Evolutionary conservation across 2,113 vertebrate genomes (phyloP), one percentile per base, ranked within the genome.

Genomic region (Macrotis lagotis): DNA sequence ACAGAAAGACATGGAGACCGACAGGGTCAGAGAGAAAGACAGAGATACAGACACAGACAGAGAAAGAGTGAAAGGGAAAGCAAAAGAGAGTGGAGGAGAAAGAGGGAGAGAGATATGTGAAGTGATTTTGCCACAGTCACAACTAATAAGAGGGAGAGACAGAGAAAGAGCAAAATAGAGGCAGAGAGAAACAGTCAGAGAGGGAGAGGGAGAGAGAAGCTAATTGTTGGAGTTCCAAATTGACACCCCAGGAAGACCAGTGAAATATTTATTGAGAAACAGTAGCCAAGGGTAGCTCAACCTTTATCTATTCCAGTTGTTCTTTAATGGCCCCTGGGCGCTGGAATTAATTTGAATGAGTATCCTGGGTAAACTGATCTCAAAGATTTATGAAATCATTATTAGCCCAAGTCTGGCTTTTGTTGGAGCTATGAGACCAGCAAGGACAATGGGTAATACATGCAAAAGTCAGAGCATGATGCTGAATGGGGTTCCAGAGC

Each of bases 291-390:
- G 28, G 24, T 83, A 48, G 95, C 1, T 25, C 51, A 25, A 52
- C 48, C 0, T 53, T 37, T 31, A n/a, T 48, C 90, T 50, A 89
- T 83, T 49, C 0, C 37, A 91, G 74, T 91, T 28, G 1, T 50
- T 53, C 14, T 31, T 95, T 92, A 11, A 0, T 59, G 53, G 44
- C 11, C 0, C 95, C 95, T 89, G 90, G 25, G 66, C n/a, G 25
- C 52, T 95, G 50, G 51, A 96, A 91, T 91, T 93, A 66, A 91
- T 92, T 93, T 66, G 10, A 2, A 25, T 92, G 51, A 96, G 44
- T 10, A 89, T 12, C 3, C 7, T 31, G 12, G n/a, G 25, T 66
- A 48, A 50, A 94, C 92, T 50, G 91, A 3, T 44, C 37, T 50
- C 52, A 6, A 96, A 96, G 37, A 47, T 31, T 50, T 92, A 11